Evolutionary conservation across 1,140 invertebrate genomes (phyloP), one percentile per base, ranked within the genome.

Genomic region (Drosophila parvula): DNA sequence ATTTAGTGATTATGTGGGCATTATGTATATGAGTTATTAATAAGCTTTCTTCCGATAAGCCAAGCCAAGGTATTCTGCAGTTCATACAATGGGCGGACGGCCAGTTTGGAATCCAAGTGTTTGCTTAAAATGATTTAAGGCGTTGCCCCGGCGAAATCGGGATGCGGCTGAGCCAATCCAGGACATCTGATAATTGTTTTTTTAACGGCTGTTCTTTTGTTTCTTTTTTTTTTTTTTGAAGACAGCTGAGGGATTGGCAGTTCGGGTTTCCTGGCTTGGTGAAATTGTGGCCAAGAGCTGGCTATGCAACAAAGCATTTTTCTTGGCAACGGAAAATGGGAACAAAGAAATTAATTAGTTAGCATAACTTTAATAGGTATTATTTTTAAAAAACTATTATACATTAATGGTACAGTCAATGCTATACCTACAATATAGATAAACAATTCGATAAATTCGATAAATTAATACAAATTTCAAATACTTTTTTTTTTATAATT

Each of bases 41-140:
- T 83, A 77, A 78, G 71, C 83, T 82, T 86, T 88, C 79, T 86
- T 73, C 51, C 58, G 83, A 88, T 88, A 86, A 86, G 64, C 55
- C 59, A 67, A 61, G 40, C 65, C n/a, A n/a, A n/a, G 40, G 56
- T 75, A 55, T 41, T 43, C 60, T 28, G 32, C 45, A 63, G 50
- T 59, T 62, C 22, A 78, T 78, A 85, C 83, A 86, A 79, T 88
- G 83, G 69, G 56, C 67, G 76, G 69, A 48, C 67, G 45, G 53
- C 53, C 65, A 79, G 70, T 51, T 62, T 11, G 51, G 55, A 48
- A 30, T 11, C 67, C 62, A 74, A 79, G 82, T 86, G 82, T 86
- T 86, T 86, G 71, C 61, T 76, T 56, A 82, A 88, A 69, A 77
- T 69, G 79, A 78, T 86, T 85, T 76, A 88, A 76, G 83, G 82